phyloP scores from a whole-genome alignment of 2,797 vertebrate species.

The Balearica regulorum region DNA sequence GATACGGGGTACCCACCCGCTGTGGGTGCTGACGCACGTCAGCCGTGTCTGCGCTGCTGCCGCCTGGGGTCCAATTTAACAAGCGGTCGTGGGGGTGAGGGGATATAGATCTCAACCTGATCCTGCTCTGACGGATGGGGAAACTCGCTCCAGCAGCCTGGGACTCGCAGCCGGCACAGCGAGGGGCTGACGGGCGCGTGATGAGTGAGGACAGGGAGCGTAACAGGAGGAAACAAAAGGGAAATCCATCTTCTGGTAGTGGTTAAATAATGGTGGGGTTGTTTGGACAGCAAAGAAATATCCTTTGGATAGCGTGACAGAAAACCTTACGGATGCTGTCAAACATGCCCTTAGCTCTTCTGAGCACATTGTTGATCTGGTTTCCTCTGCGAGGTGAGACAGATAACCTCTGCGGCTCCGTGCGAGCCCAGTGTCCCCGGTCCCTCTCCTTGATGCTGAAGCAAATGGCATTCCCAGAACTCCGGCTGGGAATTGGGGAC shows the following conservation, averaged over 20 bases:
- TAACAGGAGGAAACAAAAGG: background rate
- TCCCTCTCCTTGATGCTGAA: background rate
- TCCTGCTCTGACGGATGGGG: background rate
- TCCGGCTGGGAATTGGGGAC: background rate
- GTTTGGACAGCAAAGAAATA: background rate
- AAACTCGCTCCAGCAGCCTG: rapidly evolving
- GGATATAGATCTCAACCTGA: background rate
- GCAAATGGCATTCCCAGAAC: background rate
- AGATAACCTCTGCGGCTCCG: background rate
- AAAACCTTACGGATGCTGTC: constrained; percentile 57
- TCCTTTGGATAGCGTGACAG: constrained; percentile 17
- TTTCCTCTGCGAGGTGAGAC: background rate
- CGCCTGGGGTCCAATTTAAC: rapidly evolving
- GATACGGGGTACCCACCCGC: rapidly evolving
- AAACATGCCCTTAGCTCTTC: constrained; percentile 34
- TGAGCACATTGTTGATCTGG: background rate
- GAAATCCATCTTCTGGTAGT: constrained; percentile 10
- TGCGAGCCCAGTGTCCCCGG: rapidly evolving
- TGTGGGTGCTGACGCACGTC: rapidly evolving
- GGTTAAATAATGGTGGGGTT: background rate
- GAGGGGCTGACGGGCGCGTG: background rate
- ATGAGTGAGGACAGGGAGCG: background rate
- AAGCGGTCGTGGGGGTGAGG: rapidly evolving
- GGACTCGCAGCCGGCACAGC: background rate
- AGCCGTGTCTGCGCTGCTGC: background rate